Percentiles rank a stretch among this genome's conserved stretches.
Evolutionary conservation across 2,888 invertebrate genomes (phyloP).

Genomic region (Drosophila longiperda): DNA sequence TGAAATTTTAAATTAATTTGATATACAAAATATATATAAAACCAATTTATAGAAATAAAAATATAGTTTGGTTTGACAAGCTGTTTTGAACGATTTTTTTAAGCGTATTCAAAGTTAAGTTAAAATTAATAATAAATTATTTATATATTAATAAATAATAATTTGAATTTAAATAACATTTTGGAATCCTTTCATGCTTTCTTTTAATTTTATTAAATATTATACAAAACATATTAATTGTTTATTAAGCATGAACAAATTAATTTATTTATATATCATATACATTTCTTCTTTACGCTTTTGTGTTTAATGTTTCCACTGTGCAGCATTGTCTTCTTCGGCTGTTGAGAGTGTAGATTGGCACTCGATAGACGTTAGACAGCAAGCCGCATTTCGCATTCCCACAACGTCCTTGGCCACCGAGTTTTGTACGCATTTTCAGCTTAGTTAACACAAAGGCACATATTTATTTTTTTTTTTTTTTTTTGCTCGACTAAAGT

Average conservation of each 20-base stretch:
- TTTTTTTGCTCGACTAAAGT: constrained; percentile 41
- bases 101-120: no score
- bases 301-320: background rate
- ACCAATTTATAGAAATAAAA: no score
- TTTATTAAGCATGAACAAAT: background rate
- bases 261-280: background rate
- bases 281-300: no score
- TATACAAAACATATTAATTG: background rate
- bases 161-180: no score
- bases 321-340: constrained; percentile 1
- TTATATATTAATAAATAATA: no score
- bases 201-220: background rate
- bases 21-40: no score
- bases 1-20: no score
- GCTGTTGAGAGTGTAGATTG: constrained; percentile 49
- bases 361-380: constrained; percentile 54
- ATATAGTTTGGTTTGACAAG: no score
- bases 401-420: constrained; percentile 54
- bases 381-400: constrained; percentile 45
- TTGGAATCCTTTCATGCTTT: no score
- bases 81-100: no score
- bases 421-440: constrained; percentile 60
- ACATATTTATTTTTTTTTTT: constrained; percentile 56
- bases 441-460: constrained; percentile 77
- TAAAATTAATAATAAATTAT: no score